Base-by-base conservation (phyloP, 2,888 invertebrate species). In the Parnassius mnemosyne region DNA sequence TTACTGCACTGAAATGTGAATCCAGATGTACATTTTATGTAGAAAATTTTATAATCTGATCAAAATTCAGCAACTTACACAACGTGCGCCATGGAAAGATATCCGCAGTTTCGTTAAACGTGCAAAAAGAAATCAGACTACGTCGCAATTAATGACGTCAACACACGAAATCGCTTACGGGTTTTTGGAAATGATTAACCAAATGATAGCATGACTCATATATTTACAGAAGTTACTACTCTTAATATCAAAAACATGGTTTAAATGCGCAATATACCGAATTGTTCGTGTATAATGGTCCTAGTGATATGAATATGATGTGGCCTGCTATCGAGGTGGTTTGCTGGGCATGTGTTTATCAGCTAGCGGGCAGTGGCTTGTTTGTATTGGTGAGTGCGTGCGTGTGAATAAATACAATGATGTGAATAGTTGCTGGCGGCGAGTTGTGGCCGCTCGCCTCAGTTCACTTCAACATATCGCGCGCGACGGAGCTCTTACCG, bases 321-420 rank as follows among this genome's bases (percentile, higher is more conserved):
- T 61, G 57, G 63, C 54, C 63, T 57, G 69, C 64, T 64, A 65
- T 67, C 65, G 63, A 64, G 65, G 56, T 67, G 63, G 64, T 56
- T 65, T 61, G 66, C 57, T 60, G 66, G 63, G 65, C 67, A 59
- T 69, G 68, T 71, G 70, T 75, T 75, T 74, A 73, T 75, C 74
- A 69, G 71, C 65, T 67, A 64, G 66, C 66, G 68, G 69, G 69
- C 78, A 75, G 77, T 74, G 76, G 77, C 76, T 82, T 84, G 86
- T 87, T 88, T 86, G 87, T 87, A 82, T 84, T 83, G 79, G 83
- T 84, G 81, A 79, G 83, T 87, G 86, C 83, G 89, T 85, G 83
- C 83, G 82, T 83, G 86, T 87, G 85, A 83, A 79, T 73, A 82
- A 80, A 79, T 78, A 81, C 80, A 78, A 80, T 89, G 87, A 89